phyloP scores from a whole-genome alignment of 2,797 vertebrate species.

The Hippopotamyrus pictus region DNA sequence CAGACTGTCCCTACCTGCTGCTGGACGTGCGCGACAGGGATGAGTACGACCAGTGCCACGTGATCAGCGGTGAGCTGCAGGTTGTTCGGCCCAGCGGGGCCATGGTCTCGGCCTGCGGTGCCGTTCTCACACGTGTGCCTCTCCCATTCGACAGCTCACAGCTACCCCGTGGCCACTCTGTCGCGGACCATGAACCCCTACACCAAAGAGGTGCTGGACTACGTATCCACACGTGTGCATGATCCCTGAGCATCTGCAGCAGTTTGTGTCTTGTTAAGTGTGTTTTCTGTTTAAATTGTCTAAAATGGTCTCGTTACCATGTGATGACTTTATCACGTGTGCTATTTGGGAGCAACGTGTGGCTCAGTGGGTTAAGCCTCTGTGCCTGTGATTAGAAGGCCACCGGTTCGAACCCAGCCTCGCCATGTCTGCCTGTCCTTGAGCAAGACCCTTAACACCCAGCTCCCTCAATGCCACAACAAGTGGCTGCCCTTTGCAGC shows the following conservation, averaged over 20 bases:
- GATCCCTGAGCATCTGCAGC: neutral
- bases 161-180: constrained; percentile 73
- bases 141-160: constrained; percentile 65
- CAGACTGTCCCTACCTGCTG: constrained; percentile 86
- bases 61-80: constrained; percentile 71
- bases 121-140: neutral
- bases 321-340: neutral
- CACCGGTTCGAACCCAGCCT: neutral
- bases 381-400: neutral
- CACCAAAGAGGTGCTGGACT: constrained; percentile 79
- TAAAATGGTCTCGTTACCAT: neutral
- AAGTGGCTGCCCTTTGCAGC: neutral
- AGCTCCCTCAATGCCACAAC: neutral
- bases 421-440: neutral
- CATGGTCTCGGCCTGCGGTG: neutral
- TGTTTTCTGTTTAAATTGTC: neutral
- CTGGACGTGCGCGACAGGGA: constrained; percentile 84
- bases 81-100: neutral
- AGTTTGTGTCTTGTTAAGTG: neutral
- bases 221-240: constrained; percentile 76
- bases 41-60: constrained; percentile 76
- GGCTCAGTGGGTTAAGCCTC: neutral
- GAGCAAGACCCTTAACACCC: neutral
- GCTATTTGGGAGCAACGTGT: neutral
- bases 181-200: constrained; percentile 90